These are phyloP conservation scores for Perca flavescens DNA, from an alignment of 2,113 vertebrate species.

Conservation along the genomic window DNA sequence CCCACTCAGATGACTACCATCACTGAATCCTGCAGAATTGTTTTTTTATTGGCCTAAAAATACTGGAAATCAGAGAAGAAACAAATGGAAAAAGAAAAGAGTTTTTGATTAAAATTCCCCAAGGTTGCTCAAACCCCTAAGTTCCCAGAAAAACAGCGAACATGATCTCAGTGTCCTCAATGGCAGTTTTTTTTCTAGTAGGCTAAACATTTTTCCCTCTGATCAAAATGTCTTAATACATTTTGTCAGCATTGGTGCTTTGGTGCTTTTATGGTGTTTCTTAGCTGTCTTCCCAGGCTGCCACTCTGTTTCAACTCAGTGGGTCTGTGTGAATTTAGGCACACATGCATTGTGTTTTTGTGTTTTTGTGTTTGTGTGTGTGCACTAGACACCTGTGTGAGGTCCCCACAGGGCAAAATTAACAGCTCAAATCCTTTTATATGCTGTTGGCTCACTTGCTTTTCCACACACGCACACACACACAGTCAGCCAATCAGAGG, in stretches of 20 bases:
- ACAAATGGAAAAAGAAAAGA: not conserved
- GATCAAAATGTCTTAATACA: not conserved
- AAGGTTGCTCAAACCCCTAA: not conserved
- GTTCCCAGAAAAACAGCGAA: not conserved
- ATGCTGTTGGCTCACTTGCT: slow-evolving; percentile 2
- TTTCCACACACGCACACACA: slow-evolving; percentile 29
- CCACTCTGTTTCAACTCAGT: not conserved
- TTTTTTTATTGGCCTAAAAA: not conserved
- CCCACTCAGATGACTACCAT: not conserved
- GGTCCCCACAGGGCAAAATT: slow-evolving; percentile 22
- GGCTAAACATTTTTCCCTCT: not conserved
- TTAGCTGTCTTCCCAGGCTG: not conserved
- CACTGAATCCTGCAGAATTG: not conserved
- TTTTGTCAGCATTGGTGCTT: not conserved
- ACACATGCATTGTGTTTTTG: not conserved
- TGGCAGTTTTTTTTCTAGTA: not conserved
- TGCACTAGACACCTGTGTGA: slow-evolving; percentile 8
- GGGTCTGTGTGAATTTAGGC: not conserved
- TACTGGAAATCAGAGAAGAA: not conserved
- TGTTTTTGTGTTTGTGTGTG: not conserved
- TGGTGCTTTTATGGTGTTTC: not conserved
- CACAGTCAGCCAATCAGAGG: slow-evolving; percentile 59
- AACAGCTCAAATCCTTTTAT: not conserved
- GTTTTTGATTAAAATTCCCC: not conserved
- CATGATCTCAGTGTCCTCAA: not conserved